Evolutionary conservation across 2,888 invertebrate genomes (phyloP), one percentile per base, ranked within the genome.

Genomic region (Oscheius sp.): DNA sequence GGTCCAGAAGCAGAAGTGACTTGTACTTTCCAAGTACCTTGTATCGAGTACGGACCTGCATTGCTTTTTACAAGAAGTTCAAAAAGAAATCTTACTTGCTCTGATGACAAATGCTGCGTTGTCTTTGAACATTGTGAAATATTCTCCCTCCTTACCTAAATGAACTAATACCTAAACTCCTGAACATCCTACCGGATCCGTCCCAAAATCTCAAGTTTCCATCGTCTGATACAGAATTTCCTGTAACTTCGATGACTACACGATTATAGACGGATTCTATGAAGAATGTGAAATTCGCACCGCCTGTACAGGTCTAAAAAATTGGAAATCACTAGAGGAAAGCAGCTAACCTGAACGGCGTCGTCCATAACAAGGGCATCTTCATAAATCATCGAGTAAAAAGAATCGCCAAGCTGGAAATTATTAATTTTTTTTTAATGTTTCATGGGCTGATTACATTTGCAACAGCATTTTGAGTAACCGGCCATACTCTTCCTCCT

Each of bases 401-500:
- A 29, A 16, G 63, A 63, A 1, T 23, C n/a, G 18, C 71, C 56
- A 5, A 78, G 56, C 76, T 77, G 59, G 41, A 72, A 52, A n/a
- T 12, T 23, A 52, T 12, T 3, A 52, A 52, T 6, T 21, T 12
- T 56, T 27, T 12, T 21, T 46, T 35, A 16, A 23, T 45, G 2
- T 27, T 18, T 5, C 5, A 23, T 16, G 23, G 5, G 23, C 75
- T n/a, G n/a, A n/a, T 69, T 61, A 56, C 25, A 43, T 25, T 25
- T 58, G 72, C 41, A 23, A 16, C 6, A 75, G n/a, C 6, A n/a
- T 43, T 56, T 1, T 61, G 35, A 6, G 35, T 75, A 12, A 75
- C 55, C 13, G 76, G 69, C 1, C 79, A 58, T 27, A 78, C 56
- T 58, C 82, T 64, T 66, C 82, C 82, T 29, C 76, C 76, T 3